Base-by-base conservation (phyloP, 2,113 vertebrate species). In the Amblyornis subalaris region DNA sequence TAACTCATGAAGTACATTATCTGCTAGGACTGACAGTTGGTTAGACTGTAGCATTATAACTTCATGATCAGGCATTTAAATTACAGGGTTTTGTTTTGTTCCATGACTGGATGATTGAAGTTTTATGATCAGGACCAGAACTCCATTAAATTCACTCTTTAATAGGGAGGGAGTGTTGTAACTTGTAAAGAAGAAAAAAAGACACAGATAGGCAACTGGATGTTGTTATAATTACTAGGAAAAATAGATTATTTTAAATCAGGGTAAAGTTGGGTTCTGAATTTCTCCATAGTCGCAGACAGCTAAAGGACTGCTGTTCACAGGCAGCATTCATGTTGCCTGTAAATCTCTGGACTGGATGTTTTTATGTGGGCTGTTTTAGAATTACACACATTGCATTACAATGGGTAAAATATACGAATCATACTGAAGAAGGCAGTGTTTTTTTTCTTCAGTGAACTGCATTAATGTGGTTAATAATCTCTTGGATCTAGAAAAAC, bases 61-160 rank as follows among this genome's bases (percentile, higher is more conserved):
- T 78, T 85, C 42, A 75, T 69, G 48, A 92, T 40, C 44, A 85
- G 36, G 20, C 58, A 60, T 54, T 75, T 90, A 80, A 84, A 84
- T 70, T 50, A 58, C 14, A 40, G 47, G 8, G 20, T 3, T 74
- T 79, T 73, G n/a, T 22, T 82, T 78, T 75, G 24, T 75, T 79
- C 45, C 22, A 7, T 82, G 53, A 47, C 19, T 85, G 26, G 23
- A 42, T 87, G 70, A 85, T 54, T 75, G 61, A 82, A 85, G 8
- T 54, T 92, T 94, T 88, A 74, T 2, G 6, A 78, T 66, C 55
- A 66, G 73, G 64, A 85, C 14, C 11, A 84, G 42, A 83, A 65
- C 36, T 21, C 45, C 35, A 73, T 81, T 65, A 84, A 94, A 83
- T 42, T 55, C 24, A 69, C 40, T 73, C 20, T 77, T 50, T 75